Conservation (phyloP, 2,113 vertebrate species). For the Urocolius indicus region DNA sequence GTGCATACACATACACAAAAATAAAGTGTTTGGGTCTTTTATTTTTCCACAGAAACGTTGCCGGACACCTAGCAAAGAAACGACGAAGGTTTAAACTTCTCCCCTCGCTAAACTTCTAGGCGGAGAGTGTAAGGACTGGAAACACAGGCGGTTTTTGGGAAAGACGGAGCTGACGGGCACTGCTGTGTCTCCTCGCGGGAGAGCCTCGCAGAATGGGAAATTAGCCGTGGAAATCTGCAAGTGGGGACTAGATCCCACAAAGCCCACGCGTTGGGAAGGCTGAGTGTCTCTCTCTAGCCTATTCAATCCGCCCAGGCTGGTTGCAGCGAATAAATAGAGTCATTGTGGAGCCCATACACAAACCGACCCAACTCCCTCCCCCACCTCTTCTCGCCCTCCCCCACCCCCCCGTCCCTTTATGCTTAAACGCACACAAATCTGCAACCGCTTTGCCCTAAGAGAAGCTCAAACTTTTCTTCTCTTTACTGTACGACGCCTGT, state of each 20-base stretch:
- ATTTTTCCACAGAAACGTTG: neutral
- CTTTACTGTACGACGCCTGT: neutral
- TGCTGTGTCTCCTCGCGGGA: neutral
- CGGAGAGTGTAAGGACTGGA: neutral
- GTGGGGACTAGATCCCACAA: slow-evolving; percentile 60
- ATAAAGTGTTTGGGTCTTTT: neutral
- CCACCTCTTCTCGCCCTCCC: slow-evolving; percentile 5
- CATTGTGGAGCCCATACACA: slow-evolving; percentile 71
- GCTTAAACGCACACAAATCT: slow-evolving; percentile 73
- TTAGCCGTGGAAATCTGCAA: slow-evolving; percentile 42
- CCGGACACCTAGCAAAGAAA: neutral
- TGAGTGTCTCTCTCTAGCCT: slow-evolving; percentile 57
- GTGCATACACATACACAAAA: neutral
- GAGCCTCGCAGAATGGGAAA: neutral
- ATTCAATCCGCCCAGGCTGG: slow-evolving; percentile 70
- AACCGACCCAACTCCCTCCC: slow-evolving; percentile 70
- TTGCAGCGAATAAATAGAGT: slow-evolving; percentile 76
- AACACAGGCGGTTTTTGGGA: neutral
- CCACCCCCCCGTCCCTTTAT: slow-evolving; percentile 65
- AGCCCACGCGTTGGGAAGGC: slow-evolving; percentile 67
- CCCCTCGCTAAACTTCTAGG: neutral
- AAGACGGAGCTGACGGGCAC: neutral
- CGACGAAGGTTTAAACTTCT: neutral
- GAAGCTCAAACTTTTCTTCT: slow-evolving; percentile 31
- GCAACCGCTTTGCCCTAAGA: slow-evolving; percentile 26